Conservation (phyloP, 2,888 invertebrate species). For the Pollenia angustigena region DNA sequence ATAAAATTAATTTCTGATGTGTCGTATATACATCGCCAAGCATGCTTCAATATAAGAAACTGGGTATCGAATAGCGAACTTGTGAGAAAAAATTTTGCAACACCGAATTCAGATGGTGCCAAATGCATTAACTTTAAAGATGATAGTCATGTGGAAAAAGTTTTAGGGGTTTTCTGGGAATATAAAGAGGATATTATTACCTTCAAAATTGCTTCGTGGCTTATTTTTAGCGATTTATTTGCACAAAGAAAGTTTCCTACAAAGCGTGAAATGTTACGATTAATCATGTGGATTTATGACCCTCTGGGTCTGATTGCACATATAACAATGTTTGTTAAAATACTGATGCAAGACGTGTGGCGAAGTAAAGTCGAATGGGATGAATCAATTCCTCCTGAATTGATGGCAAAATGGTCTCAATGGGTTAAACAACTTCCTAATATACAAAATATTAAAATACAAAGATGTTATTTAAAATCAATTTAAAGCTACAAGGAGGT, state of each 20-base stretch:
- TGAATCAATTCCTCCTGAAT: slow-evolving; percentile 18
- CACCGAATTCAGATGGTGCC: too few relatives aligned
- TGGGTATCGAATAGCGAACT: slow-evolving; percentile 35
- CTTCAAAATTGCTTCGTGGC: too few relatives aligned
- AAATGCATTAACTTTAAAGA: too few relatives aligned
- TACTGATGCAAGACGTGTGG: slow-evolving; percentile 8
- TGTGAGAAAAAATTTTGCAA: not conserved
- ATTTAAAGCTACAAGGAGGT: too few relatives aligned
- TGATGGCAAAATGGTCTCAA: slow-evolving; percentile 9
- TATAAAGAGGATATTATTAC: too few relatives aligned
- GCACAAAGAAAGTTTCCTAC: too few relatives aligned
- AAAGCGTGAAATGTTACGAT: too few relatives aligned
- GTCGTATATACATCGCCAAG: slow-evolving; percentile 40
- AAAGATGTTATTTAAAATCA: too few relatives aligned
- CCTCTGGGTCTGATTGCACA: not conserved
- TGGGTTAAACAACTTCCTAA: slow-evolving; percentile 21
- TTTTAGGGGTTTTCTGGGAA: too few relatives aligned
- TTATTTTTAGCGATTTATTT: too few relatives aligned
- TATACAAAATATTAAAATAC: not conserved
- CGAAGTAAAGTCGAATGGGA: not conserved
- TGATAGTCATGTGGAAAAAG: too few relatives aligned
- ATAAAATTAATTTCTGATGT: slow-evolving; percentile 46
- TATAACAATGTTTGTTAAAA: slow-evolving; percentile 6
- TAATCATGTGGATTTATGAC: too few relatives aligned
- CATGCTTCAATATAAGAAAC: slow-evolving; percentile 53